Percentiles rank a stretch among this genome's conserved stretches.
Evolutionary conservation across 2,888 invertebrate species (phyloP).

Genomic region (Candidula unifasciata): DNA sequence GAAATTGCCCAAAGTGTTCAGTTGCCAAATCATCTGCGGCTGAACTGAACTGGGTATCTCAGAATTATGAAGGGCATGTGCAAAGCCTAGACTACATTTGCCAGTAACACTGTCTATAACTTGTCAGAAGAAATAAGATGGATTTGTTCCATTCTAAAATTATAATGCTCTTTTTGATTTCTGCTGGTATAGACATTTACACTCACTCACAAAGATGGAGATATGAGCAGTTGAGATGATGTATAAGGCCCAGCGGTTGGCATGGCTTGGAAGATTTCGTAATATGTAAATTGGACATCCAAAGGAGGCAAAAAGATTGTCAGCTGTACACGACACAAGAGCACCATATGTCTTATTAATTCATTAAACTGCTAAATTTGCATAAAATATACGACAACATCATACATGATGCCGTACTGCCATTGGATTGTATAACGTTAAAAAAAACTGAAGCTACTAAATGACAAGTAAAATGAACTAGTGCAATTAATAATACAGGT

Average conservation of each 20-base stretch:
- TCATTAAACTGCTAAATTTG: constrained; percentile 39
- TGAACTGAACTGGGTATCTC: no score
- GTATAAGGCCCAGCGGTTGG: constrained; percentile 39
- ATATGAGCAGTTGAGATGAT: constrained; percentile 31
- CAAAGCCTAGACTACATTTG: no score
- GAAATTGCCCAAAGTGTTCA: no score
- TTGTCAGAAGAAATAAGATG: no score
- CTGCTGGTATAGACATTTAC: constrained; percentile 14
- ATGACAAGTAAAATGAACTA: constrained; percentile 9
- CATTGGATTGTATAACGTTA: constrained; percentile 38
- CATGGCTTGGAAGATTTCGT: constrained; percentile 36
- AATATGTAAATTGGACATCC: constrained; percentile 16
- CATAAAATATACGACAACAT: constrained; percentile 42
- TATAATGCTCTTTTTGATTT: constrained; percentile 7
- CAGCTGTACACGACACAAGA: constrained; percentile 23
- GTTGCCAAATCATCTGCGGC: no score
- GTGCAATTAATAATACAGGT: no score
- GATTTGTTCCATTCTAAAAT: background rate
- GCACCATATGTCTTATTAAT: constrained; percentile 33
- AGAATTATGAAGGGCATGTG: no score
- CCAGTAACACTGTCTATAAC: no score
- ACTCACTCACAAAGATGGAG: constrained; percentile 36
- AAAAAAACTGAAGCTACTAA: constrained; percentile 19
- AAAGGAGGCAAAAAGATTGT: constrained; percentile 17
- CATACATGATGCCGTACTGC: constrained; percentile 29